Evolutionary conservation across 1,140 invertebrate species (phyloP).

Genomic region (Nasonia vitripennis): DNA sequence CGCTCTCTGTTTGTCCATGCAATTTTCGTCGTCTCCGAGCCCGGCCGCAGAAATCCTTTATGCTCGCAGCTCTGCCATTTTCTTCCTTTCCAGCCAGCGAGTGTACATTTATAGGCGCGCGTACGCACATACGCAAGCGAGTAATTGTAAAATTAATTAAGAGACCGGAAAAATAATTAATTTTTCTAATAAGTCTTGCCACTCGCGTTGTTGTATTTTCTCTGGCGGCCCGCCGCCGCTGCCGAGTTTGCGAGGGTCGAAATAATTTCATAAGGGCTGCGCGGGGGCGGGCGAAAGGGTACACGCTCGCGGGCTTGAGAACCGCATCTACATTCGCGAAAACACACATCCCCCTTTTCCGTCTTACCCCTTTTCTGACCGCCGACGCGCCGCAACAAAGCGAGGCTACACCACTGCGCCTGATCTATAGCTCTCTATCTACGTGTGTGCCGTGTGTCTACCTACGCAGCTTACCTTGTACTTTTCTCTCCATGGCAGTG

Average conservation of each 20-base stretch:
- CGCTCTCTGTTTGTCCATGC: conserved; percentile 15
- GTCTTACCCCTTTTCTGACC: conserved; percentile 48
- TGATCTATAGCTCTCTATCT: not conserved
- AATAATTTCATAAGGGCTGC: conserved; percentile 71
- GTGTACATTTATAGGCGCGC: not conserved
- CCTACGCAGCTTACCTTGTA: conserved; percentile 15
- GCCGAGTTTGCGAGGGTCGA: conserved; percentile 61
- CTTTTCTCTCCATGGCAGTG: not conserved
- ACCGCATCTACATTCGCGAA: conserved; percentile 72
- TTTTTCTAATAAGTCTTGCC: conserved; percentile 74
- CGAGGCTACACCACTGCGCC: conserved; percentile 18
- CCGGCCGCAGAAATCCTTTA: conserved; percentile 42
- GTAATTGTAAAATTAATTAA: conserved; percentile 75
- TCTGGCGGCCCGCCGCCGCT: conserved; percentile 41
- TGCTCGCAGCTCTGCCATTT: conserved; percentile 4
- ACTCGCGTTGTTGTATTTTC: conserved; percentile 54
- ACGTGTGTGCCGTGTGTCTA: not conserved
- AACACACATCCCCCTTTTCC: conserved; percentile 59
- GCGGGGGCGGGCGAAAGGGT: conserved; percentile 39
- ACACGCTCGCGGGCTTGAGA: conserved; percentile 65
- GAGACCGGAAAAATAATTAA: conserved; percentile 74
- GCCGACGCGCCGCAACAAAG: conserved; percentile 44
- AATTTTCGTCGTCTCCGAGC: conserved; percentile 20
- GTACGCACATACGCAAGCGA: conserved; percentile 56
- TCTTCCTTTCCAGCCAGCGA: not conserved